Evolutionary conservation across 2,797 vertebrate genomes (phyloP), one percentile per base, ranked within the genome.

Genomic region (Sebastiscus tertius): DNA sequence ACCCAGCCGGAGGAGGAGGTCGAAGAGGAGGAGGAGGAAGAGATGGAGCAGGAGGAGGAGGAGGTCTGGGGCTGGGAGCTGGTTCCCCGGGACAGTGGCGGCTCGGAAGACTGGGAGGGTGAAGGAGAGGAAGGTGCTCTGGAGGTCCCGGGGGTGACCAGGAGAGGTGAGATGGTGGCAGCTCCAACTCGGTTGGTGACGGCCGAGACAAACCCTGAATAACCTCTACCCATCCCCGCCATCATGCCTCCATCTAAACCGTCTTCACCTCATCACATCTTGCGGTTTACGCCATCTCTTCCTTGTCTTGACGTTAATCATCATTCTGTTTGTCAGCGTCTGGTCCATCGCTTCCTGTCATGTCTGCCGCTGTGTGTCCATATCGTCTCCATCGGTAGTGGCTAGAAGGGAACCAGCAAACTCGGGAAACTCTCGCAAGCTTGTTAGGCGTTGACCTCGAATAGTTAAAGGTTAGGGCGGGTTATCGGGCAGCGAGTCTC

Each of bases 151-250:
- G 96, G 94, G 87, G 95, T 96, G 83, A 81, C 94, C 94, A 94
- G 93, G 84, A 90, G 93, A 98, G 97, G 97, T 98, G 97, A 98
- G 97, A 95, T 89, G 93, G 92, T 90, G 81, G 80, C 83, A 84
- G 80, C 86, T 84, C 89, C 79, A 91, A 93, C 83, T 90, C 89
- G 93, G 91, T 88, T 77, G 93, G 27, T 75, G 92, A 87, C 62
- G 89, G 84, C 91, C 87, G 80, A 89, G 88, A 89, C 77, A 93
- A 92, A 84, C 76, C 87, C 77, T 76, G 75, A 93, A 92, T 94
- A 92, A 94, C 94, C 79, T 94, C 89, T 75, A 79, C 87, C 84
- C 92, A 94, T 94, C 66, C 72, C 83, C 84, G 89, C 84, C 79
- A 83, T 89, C 89, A 94, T 85, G 79, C 82, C 79, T 89, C 71